Evolutionary conservation across 2,113 vertebrate genomes (phyloP).

Genomic region (Scomber scombrus): DNA sequence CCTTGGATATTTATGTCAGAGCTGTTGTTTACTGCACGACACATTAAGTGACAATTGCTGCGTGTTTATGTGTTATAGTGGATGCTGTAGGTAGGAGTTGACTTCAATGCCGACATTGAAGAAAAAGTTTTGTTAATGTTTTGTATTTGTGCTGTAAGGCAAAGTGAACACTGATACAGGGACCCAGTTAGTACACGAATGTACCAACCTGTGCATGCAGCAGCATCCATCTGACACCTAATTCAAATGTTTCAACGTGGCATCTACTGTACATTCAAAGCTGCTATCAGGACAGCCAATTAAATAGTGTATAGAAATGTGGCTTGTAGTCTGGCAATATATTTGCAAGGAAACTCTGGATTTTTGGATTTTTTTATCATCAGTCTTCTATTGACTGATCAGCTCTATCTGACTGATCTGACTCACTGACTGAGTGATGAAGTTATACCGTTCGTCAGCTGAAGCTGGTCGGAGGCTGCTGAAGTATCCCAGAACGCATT

Average conservation of each 20-base stretch:
- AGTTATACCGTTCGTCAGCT: too few relatives aligned
- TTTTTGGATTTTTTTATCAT: background rate
- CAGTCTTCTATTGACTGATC: too few relatives aligned
- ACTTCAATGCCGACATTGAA: background rate
- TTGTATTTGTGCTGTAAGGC: background rate
- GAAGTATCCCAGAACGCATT: too few relatives aligned
- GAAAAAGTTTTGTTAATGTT: background rate
- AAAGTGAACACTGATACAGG: slow-evolving; percentile 2
- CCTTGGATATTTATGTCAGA: background rate
- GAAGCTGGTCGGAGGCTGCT: too few relatives aligned
- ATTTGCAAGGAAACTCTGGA: background rate
- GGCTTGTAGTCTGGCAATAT: background rate
- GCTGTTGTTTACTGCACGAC: slow-evolving; percentile 3
- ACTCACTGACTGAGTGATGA: too few relatives aligned
- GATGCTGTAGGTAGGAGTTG: background rate
- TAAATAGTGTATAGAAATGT: background rate
- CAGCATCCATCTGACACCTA: background rate
- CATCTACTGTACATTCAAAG: background rate
- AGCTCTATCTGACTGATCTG: too few relatives aligned
- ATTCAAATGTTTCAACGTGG: background rate
- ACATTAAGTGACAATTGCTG: background rate
- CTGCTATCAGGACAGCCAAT: background rate
- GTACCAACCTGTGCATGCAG: background rate
- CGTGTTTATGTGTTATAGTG: background rate
- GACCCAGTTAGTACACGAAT: background rate